These are phyloP conservation scores for Euplexia lucipara DNA, from an alignment of 2,888 invertebrate species.

Conservation along the genomic window DNA sequence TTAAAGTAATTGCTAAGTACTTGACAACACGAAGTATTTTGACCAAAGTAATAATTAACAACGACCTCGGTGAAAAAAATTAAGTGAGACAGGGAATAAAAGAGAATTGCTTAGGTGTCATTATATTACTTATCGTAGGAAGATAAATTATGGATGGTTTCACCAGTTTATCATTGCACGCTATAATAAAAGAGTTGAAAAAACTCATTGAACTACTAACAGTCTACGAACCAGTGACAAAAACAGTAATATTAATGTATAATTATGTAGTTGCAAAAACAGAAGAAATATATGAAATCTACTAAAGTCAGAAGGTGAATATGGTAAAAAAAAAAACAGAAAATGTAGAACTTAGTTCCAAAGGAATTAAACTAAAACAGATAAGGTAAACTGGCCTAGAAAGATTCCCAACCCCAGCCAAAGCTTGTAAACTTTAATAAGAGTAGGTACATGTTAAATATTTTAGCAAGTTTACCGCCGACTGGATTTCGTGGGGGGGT, in stretches of 20 bases:
- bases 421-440: slow-evolving; percentile 61
- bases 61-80: background rate
- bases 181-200: background rate
- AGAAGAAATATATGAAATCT: slow-evolving; percentile 3
- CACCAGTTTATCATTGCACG: background rate
- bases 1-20: slow-evolving; percentile 47
- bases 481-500: slow-evolving; percentile 39
- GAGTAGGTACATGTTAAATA: slow-evolving; percentile 67
- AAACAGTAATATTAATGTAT: too few relatives aligned
- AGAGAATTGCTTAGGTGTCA: slow-evolving; percentile 1
- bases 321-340: background rate
- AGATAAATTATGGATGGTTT: background rate
- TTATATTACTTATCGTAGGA: background rate
- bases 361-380: slow-evolving; percentile 23
- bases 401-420: slow-evolving; percentile 33
- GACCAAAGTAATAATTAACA: slow-evolving; percentile 32
- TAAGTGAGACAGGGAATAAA: slow-evolving; percentile 31
- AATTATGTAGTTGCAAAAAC: background rate
- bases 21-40: slow-evolving; percentile 40
- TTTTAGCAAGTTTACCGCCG: slow-evolving; percentile 59
- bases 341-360: background rate
- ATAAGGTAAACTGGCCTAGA: slow-evolving; percentile 12
- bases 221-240: background rate
- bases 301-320: background rate
- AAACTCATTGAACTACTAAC: slow-evolving; percentile 14